Base-by-base conservation (phyloP, 23 tunicate species). In the Trididemnum miniatum region DNA sequence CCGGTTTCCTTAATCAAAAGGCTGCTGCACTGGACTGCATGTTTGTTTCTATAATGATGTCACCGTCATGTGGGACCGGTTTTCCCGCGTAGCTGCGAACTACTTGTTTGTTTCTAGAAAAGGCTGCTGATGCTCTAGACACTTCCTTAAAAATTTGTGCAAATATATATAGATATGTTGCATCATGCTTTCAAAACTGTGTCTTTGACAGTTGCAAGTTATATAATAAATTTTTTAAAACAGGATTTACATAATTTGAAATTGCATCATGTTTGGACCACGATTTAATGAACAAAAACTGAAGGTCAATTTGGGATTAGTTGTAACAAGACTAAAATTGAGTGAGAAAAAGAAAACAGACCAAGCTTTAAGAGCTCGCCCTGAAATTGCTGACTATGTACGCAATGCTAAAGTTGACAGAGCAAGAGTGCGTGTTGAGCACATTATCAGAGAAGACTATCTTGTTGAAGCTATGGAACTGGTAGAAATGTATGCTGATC, bases 301-400 rank as follows among this genome's bases (percentile, higher is more conserved):
- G 51, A 89, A 89, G 71, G 94, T 89, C 20, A 95, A 95, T 72
- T 66, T 89, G 44, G 87, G 96, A 1, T 74, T 95, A 32, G 84
- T 78, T 35, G 81, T 85, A 31, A 89, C 88, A 71, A 89, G 99
- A 1, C 81, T 89, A 33, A 95, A 95, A 71, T 72, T 94, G 57
- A 67, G 84, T 31, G 99, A 95, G 73, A 95, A 89, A 71, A 95
- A 95, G 78, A 95, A 95, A 82, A 95, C 99, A 30, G 91, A 89
- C 34, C 85, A 88, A 44, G 95, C 95, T 1, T 49, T 89, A 71
- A 85, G 92, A 50, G 96, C 88, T 1, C 82, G 99, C 20, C 87
- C 86, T 35, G 99, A 95, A 35, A 95, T 95, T 51, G 99, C 99
- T 4, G 99, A 95, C 35, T 95, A 95, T 79, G 87, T 95, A 3